Evolutionary conservation across 2,797 vertebrate genomes (phyloP).

Genomic region (Neopelma chrysocephalum): DNA sequence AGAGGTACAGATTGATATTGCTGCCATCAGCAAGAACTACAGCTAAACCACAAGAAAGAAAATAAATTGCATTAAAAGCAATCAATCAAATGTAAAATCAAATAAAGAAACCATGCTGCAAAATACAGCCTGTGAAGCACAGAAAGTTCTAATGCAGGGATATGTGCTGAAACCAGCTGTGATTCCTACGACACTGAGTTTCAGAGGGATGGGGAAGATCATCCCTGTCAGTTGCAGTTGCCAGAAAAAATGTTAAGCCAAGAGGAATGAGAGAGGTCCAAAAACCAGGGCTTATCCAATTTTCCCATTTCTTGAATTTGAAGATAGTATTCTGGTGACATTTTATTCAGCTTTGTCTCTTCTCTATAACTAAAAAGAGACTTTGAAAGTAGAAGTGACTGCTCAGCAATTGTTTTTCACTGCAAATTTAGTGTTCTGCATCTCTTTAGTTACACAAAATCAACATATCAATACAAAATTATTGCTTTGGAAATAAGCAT

Average conservation of each 20-base stretch:
- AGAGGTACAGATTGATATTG: not conserved
- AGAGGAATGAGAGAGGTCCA: not conserved
- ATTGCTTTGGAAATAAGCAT: not conserved
- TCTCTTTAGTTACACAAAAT: not conserved
- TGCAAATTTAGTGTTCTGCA: not conserved
- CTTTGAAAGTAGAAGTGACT: not conserved
- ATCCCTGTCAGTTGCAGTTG: not conserved
- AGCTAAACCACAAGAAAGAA: slow-evolving; percentile 22
- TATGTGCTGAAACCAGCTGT: not conserved
- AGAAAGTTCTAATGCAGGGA: not conserved
- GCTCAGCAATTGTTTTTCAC: not conserved
- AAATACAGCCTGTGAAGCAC: not conserved
- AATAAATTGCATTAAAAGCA: slow-evolving; percentile 30
- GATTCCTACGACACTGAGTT: not conserved
- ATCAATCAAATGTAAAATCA: not conserved
- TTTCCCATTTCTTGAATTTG: not conserved
- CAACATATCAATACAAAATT: not conserved
- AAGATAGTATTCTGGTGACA: not conserved
- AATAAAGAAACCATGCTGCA: slow-evolving; percentile 13
- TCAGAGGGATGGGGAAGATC: not conserved
- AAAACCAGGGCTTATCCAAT: not conserved
- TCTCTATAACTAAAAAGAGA: not conserved
- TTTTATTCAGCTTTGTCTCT: not conserved
- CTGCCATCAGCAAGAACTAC: slow-evolving; percentile 26
- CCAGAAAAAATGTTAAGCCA: not conserved